These are phyloP conservation scores for Tetramorium bicarinatum DNA, from an alignment of 2,888 invertebrate genomes.

Conservation along the genomic window DNA sequence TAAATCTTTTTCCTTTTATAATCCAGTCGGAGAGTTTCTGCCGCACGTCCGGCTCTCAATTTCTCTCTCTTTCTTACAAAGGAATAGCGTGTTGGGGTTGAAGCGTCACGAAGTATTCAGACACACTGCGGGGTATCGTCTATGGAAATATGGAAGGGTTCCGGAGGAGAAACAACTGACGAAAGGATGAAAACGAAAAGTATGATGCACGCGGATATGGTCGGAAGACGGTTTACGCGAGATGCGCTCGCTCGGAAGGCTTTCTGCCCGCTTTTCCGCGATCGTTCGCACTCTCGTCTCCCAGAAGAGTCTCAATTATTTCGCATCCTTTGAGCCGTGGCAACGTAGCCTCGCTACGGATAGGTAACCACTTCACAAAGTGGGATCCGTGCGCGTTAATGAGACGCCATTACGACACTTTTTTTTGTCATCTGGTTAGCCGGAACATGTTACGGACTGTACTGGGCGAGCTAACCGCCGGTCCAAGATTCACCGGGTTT, in stretches of 20 bases:
- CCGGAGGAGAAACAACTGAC: constrained; percentile 51
- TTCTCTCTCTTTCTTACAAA: constrained; percentile 48
- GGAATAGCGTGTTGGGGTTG: constrained; percentile 71
- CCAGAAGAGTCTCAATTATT: constrained; percentile 79
- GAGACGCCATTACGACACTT: constrained; percentile 73
- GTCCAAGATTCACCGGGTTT: constrained; percentile 69
- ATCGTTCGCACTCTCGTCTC: constrained; percentile 38
- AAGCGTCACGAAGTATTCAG: constrained; percentile 74
- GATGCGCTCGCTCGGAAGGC: constrained; percentile 34
- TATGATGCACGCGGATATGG: constrained; percentile 65
- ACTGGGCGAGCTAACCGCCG: constrained; percentile 63
- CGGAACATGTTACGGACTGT: constrained; percentile 56
- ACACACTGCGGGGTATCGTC: constrained; percentile 75
- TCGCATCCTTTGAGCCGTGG: constrained; percentile 76
- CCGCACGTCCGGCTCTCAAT: constrained; percentile 1
- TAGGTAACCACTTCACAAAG: constrained; percentile 64
- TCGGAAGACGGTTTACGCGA: constrained; percentile 60
- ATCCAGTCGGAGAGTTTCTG: constrained; percentile 56
- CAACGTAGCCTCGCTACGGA: constrained; percentile 21
- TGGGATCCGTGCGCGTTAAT: constrained; percentile 77
- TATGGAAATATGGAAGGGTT: constrained; percentile 79
- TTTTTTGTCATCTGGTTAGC: constrained; percentile 60
- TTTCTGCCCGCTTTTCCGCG: constrained; percentile 43
- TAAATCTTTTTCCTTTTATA: constrained; percentile 78
- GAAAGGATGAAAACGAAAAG: too few relatives aligned